phyloP scores from a whole-genome alignment of 2,797 vertebrate species.

The Chaetodon trifasciatus region DNA sequence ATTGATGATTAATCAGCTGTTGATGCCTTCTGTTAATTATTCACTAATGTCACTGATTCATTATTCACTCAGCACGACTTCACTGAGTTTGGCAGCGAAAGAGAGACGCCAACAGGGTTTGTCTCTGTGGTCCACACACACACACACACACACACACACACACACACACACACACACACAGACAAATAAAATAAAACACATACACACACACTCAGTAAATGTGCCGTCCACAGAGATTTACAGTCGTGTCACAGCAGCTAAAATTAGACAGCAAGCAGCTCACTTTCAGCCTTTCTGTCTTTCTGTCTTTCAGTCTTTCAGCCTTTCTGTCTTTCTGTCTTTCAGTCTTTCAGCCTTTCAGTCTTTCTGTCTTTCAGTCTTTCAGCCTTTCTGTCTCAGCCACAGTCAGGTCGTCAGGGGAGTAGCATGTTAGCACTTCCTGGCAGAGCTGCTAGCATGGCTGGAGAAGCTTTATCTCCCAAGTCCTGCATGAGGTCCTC shows the following conservation, averaged over 20 bases:
- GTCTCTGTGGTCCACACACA: neutral
- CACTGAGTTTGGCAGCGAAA: neutral
- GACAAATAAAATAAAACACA: neutral
- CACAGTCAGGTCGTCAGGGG: no score
- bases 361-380: no score
- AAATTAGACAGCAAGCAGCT: constrained; percentile 19
- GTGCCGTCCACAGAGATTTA: constrained; percentile 26
- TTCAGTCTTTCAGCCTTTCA: no score
- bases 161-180: no score
- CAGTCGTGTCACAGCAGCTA: constrained; percentile 25
- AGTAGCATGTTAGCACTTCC: no score
- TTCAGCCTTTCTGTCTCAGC: no score
- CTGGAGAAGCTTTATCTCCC: no score
- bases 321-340: no score
- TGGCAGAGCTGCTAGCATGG: no score
- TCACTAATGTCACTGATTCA: constrained; percentile 15
- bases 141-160: constrained; percentile 8
- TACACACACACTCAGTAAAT: neutral
- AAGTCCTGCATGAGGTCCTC: no score
- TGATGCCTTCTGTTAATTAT: constrained; percentile 20
- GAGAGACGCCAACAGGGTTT: neutral
- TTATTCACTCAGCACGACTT: constrained; percentile 9
- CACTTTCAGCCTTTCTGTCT: no score
- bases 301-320: no score
- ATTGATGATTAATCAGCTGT: constrained; percentile 2